A percentile compares a stretch with the other conserved stretches of the same genome.
These are phyloP conservation scores for Sternotherus odoratus DNA, from an alignment of 2,797 vertebrate species.

Conservation along the genomic window DNA sequence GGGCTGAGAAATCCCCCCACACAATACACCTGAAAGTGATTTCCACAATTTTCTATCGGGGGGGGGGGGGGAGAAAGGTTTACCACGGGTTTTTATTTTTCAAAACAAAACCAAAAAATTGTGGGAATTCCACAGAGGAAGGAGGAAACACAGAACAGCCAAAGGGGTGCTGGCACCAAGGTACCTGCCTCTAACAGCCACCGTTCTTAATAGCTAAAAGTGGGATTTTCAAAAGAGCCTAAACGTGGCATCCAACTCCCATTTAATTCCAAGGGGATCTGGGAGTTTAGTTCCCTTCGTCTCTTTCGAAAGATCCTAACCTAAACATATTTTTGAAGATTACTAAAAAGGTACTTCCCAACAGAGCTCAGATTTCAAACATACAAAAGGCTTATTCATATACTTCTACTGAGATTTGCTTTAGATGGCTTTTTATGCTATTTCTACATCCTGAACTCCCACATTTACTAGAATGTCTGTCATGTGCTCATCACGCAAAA, in stretches of 20 bases:
- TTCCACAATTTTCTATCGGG: background rate
- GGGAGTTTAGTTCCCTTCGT: background rate
- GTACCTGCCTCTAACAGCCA: background rate
- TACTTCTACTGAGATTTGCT: background rate
- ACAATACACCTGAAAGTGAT: background rate
- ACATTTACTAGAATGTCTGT: background rate
- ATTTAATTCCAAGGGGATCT: background rate
- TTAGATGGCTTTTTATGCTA: background rate
- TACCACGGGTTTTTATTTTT: background rate
- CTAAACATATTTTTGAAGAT: background rate
- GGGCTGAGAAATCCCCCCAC: background rate
- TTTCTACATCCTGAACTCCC: background rate
- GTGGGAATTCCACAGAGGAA: background rate
- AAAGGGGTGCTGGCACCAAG: background rate
- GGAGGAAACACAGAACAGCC: background rate
- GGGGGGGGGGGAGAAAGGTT: background rate
- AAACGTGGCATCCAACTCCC: background rate
- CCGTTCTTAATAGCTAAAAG: background rate
- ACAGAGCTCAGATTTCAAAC: background rate
- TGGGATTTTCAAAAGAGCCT: background rate
- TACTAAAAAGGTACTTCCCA: background rate
- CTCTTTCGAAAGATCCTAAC: conserved; percentile 7
- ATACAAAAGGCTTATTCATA: background rate
- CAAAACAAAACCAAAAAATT: background rate
- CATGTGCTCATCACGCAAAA: background rate